Conservation (phyloP, 2,113 vertebrate species). For the Gambusia holbrooki region DNA sequence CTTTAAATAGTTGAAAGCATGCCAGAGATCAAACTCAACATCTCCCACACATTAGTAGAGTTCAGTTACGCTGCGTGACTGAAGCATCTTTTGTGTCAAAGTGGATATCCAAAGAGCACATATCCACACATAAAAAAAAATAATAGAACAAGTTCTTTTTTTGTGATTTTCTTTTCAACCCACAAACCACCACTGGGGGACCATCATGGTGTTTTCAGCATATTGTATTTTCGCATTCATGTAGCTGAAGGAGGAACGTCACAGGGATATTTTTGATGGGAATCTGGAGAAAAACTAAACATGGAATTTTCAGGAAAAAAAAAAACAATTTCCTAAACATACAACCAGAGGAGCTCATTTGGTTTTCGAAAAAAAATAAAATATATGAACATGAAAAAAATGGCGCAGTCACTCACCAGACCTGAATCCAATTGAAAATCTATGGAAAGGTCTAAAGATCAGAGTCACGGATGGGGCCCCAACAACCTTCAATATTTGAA, state of each 20-base stretch:
- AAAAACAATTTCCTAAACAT: too few relatives aligned
- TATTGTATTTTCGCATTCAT: too few relatives aligned
- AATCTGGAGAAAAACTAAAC: too few relatives aligned
- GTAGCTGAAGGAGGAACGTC: too few relatives aligned
- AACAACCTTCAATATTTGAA: background rate
- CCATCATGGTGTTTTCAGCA: background rate
- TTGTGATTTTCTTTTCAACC: too few relatives aligned
- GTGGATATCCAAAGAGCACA: background rate
- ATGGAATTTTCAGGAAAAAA: too few relatives aligned
- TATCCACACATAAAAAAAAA: background rate
- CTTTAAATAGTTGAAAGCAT: background rate
- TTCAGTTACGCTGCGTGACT: background rate
- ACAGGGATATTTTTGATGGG: too few relatives aligned
- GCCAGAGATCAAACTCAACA: background rate
- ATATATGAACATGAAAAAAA: background rate
- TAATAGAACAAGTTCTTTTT: too few relatives aligned
- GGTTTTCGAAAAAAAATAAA: background rate
- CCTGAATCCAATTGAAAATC: background rate
- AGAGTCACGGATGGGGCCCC: background rate
- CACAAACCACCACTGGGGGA: background rate
- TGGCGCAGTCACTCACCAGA: background rate
- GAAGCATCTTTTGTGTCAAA: background rate
- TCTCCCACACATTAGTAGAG: background rate
- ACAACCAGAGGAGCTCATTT: too few relatives aligned
- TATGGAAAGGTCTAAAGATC: too few relatives aligned